phyloP scores from a whole-genome alignment of 1,140 invertebrate species.

The Drepana arcuata region DNA sequence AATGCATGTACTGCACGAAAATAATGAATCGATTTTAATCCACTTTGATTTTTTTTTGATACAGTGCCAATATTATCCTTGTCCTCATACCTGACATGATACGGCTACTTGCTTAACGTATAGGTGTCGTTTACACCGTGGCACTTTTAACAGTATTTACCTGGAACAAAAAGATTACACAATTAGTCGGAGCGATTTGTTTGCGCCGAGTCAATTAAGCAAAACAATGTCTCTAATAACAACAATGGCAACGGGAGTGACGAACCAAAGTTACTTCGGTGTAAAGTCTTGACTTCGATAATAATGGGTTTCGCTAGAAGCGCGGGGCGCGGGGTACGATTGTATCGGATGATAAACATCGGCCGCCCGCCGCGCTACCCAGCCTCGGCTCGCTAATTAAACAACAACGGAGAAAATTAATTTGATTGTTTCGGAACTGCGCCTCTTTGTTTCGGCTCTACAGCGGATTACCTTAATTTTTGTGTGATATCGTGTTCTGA shows the following conservation, averaged over 20 bases:
- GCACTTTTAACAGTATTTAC: conserved; percentile 29
- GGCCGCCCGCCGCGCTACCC: conserved; percentile 57
- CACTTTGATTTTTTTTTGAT: too few species aligned
- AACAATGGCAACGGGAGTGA: conserved; percentile 56
- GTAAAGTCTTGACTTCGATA: conserved; percentile 64
- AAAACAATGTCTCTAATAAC: conserved; percentile 57
- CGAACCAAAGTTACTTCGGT: conserved; percentile 65
- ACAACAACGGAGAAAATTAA: conserved; percentile 68
- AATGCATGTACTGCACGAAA: conserved; percentile 5
- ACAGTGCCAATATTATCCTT: too few species aligned
- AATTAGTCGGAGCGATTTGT: conserved; percentile 45
- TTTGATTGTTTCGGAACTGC: conserved; percentile 65
- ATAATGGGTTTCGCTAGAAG: conserved; percentile 56
- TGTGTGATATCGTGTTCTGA: too few species aligned
- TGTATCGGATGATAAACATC: conserved; percentile 69
- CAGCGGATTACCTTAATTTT: conserved; percentile 52
- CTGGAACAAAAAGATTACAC: conserved; percentile 54
- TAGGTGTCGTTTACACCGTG: too few species aligned
- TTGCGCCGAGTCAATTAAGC: conserved; percentile 40
- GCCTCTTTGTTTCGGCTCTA: conserved; percentile 51
- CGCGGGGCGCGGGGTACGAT: conserved; percentile 35
- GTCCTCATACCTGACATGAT: too few species aligned
- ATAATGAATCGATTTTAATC: too few species aligned
- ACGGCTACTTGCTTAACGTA: too few species aligned
- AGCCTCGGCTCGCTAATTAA: conserved; percentile 65